These are phyloP conservation scores for Martes martes DNA, from an alignment of 2,113 vertebrate species.

Conservation along the genomic window DNA sequence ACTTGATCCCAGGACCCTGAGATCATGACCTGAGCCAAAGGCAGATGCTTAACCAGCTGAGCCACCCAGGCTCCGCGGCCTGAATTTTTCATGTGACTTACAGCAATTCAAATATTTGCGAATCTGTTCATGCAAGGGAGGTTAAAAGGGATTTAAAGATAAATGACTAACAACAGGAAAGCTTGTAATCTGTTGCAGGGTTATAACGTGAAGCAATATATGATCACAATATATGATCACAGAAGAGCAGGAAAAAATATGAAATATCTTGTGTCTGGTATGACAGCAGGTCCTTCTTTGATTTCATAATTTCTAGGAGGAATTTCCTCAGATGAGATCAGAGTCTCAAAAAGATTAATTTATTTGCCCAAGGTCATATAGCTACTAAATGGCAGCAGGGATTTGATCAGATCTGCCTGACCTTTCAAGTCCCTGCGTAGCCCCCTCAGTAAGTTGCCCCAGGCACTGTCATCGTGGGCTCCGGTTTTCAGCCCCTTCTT, in stretches of 20 bases:
- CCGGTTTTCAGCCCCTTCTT: accelerated
- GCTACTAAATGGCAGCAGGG: background rate
- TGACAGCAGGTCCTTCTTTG: background rate
- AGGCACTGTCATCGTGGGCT: accelerated
- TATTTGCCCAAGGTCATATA: background rate
- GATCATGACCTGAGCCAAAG: background rate
- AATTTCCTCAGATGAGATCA: slow-evolving; percentile 2
- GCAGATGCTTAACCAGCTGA: no score
- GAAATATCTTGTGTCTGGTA: background rate
- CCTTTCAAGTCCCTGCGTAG: background rate
- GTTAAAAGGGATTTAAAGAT: slow-evolving; percentile 24
- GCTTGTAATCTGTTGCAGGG: background rate
- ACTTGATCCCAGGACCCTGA: background rate
- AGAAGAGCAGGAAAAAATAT: slow-evolving; percentile 30
- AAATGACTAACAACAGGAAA: background rate
- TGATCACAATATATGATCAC: background rate
- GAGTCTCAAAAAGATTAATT: background rate
- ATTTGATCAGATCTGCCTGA: background rate
- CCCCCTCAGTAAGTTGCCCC: background rate
- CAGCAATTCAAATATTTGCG: slow-evolving; percentile 51
- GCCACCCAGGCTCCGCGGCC: background rate
- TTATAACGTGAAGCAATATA: background rate
- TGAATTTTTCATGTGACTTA: slow-evolving; percentile 41
- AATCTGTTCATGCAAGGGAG: background rate
- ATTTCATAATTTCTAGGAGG: slow-evolving; percentile 8